phyloP scores from a whole-genome alignment of 64 coral and sea anemone genomes.

The Hydrozoanthus tunicans region DNA sequence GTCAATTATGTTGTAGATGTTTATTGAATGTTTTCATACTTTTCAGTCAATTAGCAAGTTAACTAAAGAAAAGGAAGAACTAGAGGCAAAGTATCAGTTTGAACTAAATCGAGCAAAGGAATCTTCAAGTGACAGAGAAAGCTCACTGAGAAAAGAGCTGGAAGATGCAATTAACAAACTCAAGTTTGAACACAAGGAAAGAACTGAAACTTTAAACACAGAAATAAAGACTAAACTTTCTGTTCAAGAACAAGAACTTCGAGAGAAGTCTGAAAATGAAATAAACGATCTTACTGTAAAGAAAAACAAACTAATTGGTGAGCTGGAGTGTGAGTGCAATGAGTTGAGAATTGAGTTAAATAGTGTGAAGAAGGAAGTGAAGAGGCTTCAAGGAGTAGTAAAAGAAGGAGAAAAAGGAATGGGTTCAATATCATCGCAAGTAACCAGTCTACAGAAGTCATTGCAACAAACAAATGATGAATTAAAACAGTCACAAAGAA shows the following conservation, averaged over 20 bases:
- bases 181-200: constrained; percentile 43
- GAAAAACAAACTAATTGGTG: constrained; percentile 73
- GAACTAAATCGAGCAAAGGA: constrained; percentile 78
- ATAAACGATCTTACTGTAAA: constrained; percentile 54
- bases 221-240: constrained; percentile 63
- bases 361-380: constrained; percentile 60
- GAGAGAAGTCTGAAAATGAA: constrained; percentile 62
- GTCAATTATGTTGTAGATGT: too few species aligned
- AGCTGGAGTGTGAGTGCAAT: constrained; percentile 70
- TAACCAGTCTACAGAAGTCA: constrained; percentile 64
- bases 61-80: constrained; percentile 75
- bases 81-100: constrained; percentile 76
- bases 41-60: constrained; percentile 71
- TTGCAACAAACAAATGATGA: constrained; percentile 64
- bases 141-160: constrained; percentile 65
- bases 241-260: constrained; percentile 48
- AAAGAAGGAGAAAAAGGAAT: constrained; percentile 89
- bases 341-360: constrained; percentile 78
- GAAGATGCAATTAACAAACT: constrained; percentile 63
- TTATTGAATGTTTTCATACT: background rate
- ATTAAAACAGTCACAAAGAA: constrained; percentile 58
- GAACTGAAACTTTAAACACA: constrained; percentile 45
- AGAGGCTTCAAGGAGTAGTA: constrained; percentile 70
- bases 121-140: constrained; percentile 71
- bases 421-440: constrained; percentile 84